These are phyloP conservation scores for Prorops nasuta DNA, from an alignment of 1,140 invertebrate genomes.

Conservation along the genomic window DNA sequence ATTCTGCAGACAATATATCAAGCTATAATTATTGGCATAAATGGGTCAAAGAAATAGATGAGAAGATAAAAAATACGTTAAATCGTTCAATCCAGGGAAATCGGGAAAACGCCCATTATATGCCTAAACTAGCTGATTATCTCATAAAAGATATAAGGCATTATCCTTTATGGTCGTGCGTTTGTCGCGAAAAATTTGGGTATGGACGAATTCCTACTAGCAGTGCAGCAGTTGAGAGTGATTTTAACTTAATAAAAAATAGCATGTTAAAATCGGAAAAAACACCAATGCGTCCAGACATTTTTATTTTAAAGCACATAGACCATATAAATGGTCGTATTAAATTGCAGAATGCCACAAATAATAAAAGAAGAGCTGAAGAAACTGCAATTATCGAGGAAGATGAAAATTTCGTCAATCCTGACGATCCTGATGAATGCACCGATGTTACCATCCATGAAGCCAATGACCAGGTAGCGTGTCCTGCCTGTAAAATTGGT, in stretches of 20 bases:
- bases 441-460: too few relatives aligned
- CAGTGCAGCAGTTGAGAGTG: conserved; percentile 9
- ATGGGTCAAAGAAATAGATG: neutral
- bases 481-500: too few relatives aligned
- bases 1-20: neutral
- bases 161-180: conserved; percentile 12
- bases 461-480: too few relatives aligned
- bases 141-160: conserved; percentile 7
- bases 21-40: neutral
- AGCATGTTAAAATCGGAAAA: neutral
- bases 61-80: neutral
- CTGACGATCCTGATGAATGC: neutral
- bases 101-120: conserved; percentile 5
- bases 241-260: conserved; percentile 10
- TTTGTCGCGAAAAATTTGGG: conserved; percentile 9
- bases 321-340: neutral
- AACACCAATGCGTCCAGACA: neutral
- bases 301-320: neutral
- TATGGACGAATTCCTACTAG: conserved; percentile 13
- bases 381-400: conserved; percentile 3
- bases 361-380: neutral
- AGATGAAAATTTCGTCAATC: neutral
- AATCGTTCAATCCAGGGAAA: neutral
- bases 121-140: conserved; percentile 1
- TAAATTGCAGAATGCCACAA: neutral